Evolutionary conservation across 2,113 vertebrate genomes (phyloP), one percentile per base, ranked within the genome.

Genomic region (Pteropus alecto): DNA sequence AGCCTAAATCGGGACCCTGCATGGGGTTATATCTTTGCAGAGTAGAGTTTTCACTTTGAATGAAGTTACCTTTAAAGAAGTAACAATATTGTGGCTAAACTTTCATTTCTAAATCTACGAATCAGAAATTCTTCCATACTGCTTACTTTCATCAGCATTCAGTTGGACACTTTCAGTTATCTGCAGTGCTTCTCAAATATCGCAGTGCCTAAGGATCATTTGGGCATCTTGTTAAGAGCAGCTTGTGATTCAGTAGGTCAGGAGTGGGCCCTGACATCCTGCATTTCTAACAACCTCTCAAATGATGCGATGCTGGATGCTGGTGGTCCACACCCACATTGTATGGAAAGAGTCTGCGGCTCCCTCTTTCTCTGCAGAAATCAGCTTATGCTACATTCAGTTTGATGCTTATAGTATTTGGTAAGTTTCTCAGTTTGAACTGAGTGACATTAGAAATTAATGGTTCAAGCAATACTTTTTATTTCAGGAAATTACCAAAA

Each of bases 401-500:
- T 33, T 73, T 33, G 54, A 63, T 68, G 10, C 35, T 48, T 33
- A 26, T 33, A 83, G 46, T 15, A 58, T 35, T 84, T 87, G 82
- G 61, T 96, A 46, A 58, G 38, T 90, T 68, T 81, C 41, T 26
- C 12, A 87, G 0, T 35, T 35, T 93, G 63, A 48, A 22, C 60
- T 81, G 88, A 61, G n/a, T 22, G 92, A 60, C 24, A 58, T 73
- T 24, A 43, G 33, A 95, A 97, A 84, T 90, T 35, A 92, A 67
- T 77, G 33, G 15, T 74, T 90, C 68, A 78, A 28, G 58, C 33
- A 48, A 68, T 88, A 46, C 33, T 30, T 70, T 92, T 85, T 58
- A 84, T 85, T 85, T 94, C 46, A 81, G n/a, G 28, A 88, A 92
- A 83, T 70, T 63, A 81, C 43, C 26, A 67, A 85, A 96, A 74